These are phyloP conservation scores for Onychorhynchus coronatus DNA, from an alignment of 2,113 vertebrate species.

Conservation along the genomic window DNA sequence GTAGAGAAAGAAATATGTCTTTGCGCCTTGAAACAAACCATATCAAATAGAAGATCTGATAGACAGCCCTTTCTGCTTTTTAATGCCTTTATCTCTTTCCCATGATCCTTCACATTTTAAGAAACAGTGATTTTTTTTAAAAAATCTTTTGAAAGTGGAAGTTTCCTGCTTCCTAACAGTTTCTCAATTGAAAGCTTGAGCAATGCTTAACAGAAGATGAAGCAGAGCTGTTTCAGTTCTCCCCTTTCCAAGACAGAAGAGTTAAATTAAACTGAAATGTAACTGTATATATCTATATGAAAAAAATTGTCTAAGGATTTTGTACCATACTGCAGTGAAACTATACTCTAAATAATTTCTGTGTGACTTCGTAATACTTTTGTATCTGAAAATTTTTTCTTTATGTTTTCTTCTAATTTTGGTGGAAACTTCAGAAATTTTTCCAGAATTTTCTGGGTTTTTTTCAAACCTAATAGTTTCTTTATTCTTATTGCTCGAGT, in stretches of 20 bases:
- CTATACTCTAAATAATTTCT: background rate
- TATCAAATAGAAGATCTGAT: background rate
- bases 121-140: background rate
- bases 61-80: background rate
- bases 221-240: background rate
- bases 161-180: background rate
- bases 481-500: background rate
- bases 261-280: background rate
- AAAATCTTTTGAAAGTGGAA: background rate
- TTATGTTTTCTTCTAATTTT: background rate
- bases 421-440: background rate
- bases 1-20: background rate
- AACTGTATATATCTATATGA: background rate
- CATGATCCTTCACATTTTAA: background rate
- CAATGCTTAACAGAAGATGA: background rate
- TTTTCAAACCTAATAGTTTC: background rate
- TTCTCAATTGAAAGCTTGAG: background rate
- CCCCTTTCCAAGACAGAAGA: background rate
- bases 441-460: background rate
- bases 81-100: background rate
- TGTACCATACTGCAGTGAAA: background rate
- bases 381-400: background rate
- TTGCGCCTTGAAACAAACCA: background rate
- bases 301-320: background rate
- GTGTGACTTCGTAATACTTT: background rate